Percentiles rank a stretch among this genome's conserved stretches.
phyloP scores from a whole-genome alignment of 2,888 invertebrate genomes.

The Drosophila lacicola region DNA sequence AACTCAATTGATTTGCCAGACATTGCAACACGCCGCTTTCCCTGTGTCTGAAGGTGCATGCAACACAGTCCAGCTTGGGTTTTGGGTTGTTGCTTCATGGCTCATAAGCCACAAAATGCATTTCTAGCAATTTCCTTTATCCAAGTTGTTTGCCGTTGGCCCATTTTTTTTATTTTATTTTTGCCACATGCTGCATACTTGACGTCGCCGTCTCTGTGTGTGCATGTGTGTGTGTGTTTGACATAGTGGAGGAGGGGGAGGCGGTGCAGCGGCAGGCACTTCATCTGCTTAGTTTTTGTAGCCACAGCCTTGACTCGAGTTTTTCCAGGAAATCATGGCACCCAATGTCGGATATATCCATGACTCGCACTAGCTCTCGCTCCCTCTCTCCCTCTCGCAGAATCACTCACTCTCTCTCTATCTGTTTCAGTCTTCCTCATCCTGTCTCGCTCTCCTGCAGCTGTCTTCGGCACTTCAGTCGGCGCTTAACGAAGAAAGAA shows the following conservation, averaged over 20 bases:
- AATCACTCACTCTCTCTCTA: neutral
- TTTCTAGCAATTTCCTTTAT: slow-evolving; percentile 73
- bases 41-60: slow-evolving; percentile 42
- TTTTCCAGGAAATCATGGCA: slow-evolving; percentile 75
- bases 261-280: slow-evolving; percentile 20
- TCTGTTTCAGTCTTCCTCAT: neutral
- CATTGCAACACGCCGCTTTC: slow-evolving; percentile 30
- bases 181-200: slow-evolving; percentile 61
- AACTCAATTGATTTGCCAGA: slow-evolving; percentile 74
- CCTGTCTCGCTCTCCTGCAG: slow-evolving; percentile 36
- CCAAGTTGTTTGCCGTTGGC: slow-evolving; percentile 59
- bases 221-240: slow-evolving; percentile 11
- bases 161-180: slow-evolving; percentile 50
- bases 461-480: slow-evolving; percentile 72
- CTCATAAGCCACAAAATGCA: slow-evolving; percentile 75
- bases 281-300: slow-evolving; percentile 67
- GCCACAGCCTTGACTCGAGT: slow-evolving; percentile 63
- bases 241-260: neutral
- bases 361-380: slow-evolving; percentile 14
- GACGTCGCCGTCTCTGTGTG: slow-evolving; percentile 44
- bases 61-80: slow-evolving; percentile 3
- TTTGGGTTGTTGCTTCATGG: slow-evolving; percentile 53
- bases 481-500: slow-evolving; percentile 67
- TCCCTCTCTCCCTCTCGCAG: neutral
- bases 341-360: slow-evolving; percentile 68